Percentiles rank a stretch among this genome's conserved stretches.
phyloP scores from a whole-genome alignment of 2,113 vertebrate genomes.

The Ciconia maguari region DNA sequence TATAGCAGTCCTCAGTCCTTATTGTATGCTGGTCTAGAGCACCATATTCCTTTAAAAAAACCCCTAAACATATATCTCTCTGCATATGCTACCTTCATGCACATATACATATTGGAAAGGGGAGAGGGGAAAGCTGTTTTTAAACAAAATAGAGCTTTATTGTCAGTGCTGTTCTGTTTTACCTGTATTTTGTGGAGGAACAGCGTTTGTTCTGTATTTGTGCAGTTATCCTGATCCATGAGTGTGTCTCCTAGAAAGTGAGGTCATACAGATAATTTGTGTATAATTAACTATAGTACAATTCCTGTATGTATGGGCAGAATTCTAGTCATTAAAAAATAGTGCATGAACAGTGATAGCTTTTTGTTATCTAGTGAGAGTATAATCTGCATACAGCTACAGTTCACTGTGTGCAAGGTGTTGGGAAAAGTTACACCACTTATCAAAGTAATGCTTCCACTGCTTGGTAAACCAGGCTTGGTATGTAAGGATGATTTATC shows the following conservation, averaged over 20 bases:
- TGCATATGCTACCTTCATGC: not conserved
- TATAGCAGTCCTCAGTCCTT: not conserved
- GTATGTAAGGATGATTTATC: not conserved
- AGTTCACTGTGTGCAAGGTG: not conserved
- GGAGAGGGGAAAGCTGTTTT: not conserved
- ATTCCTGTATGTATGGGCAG: not conserved
- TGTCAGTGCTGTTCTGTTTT: not conserved
- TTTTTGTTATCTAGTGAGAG: not conserved
- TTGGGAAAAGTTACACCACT: not conserved
- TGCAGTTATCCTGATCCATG: not conserved
- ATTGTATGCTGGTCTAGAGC: not conserved
- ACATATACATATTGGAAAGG: not conserved
- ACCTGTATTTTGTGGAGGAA: not conserved
- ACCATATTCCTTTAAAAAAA: not conserved
- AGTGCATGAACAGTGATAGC: not conserved
- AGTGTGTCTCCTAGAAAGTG: not conserved
- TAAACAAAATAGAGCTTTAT: not conserved
- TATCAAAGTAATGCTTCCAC: not conserved
- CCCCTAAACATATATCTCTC: no score
- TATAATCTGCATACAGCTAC: not conserved
- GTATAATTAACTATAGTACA: not conserved
- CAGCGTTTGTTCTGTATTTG: not conserved
- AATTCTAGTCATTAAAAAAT: not conserved
- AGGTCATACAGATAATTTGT: not conserved
- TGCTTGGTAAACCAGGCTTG: not conserved